Evolutionary conservation across 2,797 vertebrate species (phyloP).

Genomic region (Ibycter americanus): DNA sequence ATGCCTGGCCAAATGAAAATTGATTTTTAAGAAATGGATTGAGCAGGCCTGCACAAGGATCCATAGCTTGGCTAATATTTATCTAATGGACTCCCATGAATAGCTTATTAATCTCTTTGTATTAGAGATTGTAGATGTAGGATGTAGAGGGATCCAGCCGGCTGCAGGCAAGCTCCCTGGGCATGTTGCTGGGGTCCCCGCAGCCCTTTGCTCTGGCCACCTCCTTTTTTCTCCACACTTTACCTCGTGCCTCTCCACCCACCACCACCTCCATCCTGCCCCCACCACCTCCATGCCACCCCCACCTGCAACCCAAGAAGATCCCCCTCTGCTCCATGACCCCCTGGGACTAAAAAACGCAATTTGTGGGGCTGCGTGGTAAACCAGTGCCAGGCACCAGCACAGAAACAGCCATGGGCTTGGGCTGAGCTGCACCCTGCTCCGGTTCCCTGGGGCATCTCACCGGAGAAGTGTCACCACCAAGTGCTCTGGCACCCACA

Average conservation of each 20-base stretch:
- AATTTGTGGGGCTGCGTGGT: neutral
- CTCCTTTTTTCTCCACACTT: neutral
- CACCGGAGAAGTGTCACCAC: neutral
- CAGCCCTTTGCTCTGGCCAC: neutral
- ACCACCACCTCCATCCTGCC: neutral
- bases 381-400: neutral
- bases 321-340: neutral
- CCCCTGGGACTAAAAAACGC: rapidly evolving
- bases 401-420: neutral
- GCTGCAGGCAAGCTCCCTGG: neutral
- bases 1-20: rapidly evolving
- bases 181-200: rapidly evolving
- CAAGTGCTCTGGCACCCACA: neutral
- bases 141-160: neutral
- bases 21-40: neutral
- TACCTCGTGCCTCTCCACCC: neutral
- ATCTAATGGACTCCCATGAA: neutral
- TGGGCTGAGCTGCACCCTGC: neutral
- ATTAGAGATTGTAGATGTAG: neutral
- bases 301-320: neutral
- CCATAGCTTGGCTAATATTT: neutral
- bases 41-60: neutral
- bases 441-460: rapidly evolving
- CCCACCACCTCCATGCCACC: neutral
- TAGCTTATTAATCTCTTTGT: neutral